These are phyloP conservation scores for Hylomyscus alleni DNA, from an alignment of 2,797 vertebrate genomes.

Conservation along the genomic window DNA sequence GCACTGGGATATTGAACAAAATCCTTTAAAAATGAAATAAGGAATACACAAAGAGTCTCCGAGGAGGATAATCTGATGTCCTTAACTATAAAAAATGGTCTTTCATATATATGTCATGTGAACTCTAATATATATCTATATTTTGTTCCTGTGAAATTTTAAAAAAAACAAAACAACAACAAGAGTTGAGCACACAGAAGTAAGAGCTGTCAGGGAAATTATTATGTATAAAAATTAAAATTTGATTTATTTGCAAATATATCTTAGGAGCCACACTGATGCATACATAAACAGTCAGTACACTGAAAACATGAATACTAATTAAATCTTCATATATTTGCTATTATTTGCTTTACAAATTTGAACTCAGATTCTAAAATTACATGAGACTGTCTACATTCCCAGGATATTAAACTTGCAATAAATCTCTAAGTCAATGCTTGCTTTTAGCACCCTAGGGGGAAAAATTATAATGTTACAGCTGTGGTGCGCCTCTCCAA, in stretches of 20 bases:
- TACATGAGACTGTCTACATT: conserved; percentile 49
- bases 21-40: conserved; percentile 67
- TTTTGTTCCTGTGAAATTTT: conserved; percentile 19
- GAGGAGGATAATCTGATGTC: conserved; percentile 21
- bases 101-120: conserved; percentile 1
- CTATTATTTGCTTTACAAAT: conserved; percentile 52
- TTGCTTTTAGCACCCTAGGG: conserved; percentile 30
- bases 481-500: background rate
- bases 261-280: background rate
- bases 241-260: conserved; percentile 58
- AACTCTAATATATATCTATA: no score
- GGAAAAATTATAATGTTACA: background rate
- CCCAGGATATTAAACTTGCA: background rate
- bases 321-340: conserved; percentile 54
- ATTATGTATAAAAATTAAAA: conserved; percentile 27
- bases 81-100: conserved; percentile 26
- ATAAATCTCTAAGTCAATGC: conserved; percentile 47
- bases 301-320: background rate
- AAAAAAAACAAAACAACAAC: background rate
- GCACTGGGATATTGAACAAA: conserved; percentile 64
- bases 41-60: conserved; percentile 67
- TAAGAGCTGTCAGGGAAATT: background rate
- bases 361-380: conserved; percentile 63
- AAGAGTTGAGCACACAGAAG: background rate
- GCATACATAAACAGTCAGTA: background rate